Base-by-base conservation (phyloP, 2,113 vertebrate genomes). In the Triplophysa dalaica region DNA sequence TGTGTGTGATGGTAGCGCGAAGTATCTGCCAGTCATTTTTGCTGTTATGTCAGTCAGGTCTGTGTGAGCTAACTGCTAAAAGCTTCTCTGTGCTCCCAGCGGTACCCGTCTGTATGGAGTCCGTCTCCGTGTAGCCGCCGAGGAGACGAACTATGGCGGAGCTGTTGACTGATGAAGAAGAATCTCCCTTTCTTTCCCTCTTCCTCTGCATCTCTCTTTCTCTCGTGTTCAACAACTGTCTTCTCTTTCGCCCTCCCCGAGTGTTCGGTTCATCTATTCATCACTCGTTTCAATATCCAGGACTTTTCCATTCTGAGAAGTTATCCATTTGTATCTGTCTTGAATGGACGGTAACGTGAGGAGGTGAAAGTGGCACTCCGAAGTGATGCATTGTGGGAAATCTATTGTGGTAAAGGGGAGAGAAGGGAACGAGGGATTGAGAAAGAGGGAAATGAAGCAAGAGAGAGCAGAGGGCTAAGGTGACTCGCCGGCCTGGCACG, bases 351-450 rank as follows among this genome's bases (percentile, higher is more conserved):
- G 90, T 89, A 91, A 91, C 77, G 74, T 58, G 77, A 90, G 85
- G 81, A 89, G 87, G 84, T 81, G 77, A 88, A 84, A 81, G 85
- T 74, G 80, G 85, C 86, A 81, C 84, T 89, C 86, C 79, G 86
- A 89, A 87, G 88, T 54, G 79, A 86, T 91, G 84, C 88, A 81
- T 89, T 90, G 90, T 91, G 90, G 90, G 89, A 89, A 88, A 83
- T 70, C 83, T 86, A 85, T 89, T 89, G 89, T 91, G 84, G 72
- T 75, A 61, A 63, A 76, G 77, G 52, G 9, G 61, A 83, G 82
- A 86, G 48, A 68, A 80, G 24, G 56, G 77, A 70, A 45, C 41
- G 79, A 79, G 70, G 58, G 83, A 75, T 48, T 45, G 68, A 70
- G 65, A 64, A 75, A 83, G 72, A 62, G 65, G 76, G 70, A 76